Base-by-base conservation (phyloP, 2,888 invertebrate genomes). In the Hololepta plana region DNA sequence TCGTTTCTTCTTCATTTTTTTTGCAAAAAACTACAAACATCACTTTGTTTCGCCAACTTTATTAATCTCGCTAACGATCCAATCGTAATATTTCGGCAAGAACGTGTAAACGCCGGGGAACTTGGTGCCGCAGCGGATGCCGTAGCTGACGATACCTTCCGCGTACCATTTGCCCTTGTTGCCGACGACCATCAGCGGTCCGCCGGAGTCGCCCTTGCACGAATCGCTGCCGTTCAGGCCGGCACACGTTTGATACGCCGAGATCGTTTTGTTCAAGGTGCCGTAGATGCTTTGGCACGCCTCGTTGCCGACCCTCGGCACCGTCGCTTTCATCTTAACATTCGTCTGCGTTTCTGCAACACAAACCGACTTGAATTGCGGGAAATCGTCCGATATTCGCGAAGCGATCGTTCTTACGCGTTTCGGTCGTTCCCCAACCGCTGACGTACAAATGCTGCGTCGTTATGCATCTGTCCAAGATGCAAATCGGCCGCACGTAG, bases 151-250 rank as follows among this genome's bases (percentile, higher is more conserved):
- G 2, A 77, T 55, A 2, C 71, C 77, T 9, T 69, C 60, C 0
- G 62, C 51, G 31, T 64, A 65, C 70, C 70, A 72, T 53, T 49
- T 2, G 53, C 49, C 23, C 47, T 53, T 29, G 38, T 54, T 4
- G 44, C 41, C 36, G 51, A 51, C 29, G 44, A 51, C 40, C 79
- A 81, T 80, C 3, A 82, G 51, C 0, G 82, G 80, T 3, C 80
- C 80, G 1, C 82, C 82, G 2, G 77, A 79, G 40, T 81, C 81
- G 0, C 81, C 81, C n/a, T 57, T 59, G 43, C 82, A 82, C 0
- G 79, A 70, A 41, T 81, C 81, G 41, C 70, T 61, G 2, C 64
- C 62, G 28, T 55, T 60, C 17, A 59, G 57, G 1, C 80, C 80
- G 7, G 7, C n/a, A n/a, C n/a, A n/a, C n/a, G n/a, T n/a, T n/a